Conservation (phyloP, 2,113 vertebrate genomes). For the Oxygymnocypris stewartii region DNA sequence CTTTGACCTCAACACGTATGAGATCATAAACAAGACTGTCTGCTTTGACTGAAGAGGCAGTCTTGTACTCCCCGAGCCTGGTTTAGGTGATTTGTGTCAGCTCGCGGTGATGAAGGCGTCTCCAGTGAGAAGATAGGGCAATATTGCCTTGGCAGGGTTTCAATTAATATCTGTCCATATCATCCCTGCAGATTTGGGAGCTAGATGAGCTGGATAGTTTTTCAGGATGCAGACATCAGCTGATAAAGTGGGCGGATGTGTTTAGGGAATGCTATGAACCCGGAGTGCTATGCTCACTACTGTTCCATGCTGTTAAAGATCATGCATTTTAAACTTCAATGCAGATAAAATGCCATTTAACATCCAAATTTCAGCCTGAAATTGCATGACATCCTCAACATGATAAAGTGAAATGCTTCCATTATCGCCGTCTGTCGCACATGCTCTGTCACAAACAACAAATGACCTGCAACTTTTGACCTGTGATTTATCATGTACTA, state of each 20-base stretch:
- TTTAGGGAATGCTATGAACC: slow-evolving; percentile 18
- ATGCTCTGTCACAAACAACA: background rate
- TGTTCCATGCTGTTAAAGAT: background rate
- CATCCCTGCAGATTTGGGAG: slow-evolving; percentile 25
- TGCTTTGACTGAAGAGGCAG: slow-evolving; percentile 22
- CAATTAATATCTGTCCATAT: slow-evolving; percentile 40
- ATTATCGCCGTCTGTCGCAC: background rate
- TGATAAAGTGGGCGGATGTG: slow-evolving; percentile 7
- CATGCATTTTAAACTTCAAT: background rate
- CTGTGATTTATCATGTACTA: background rate
- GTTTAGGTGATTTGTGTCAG: slow-evolving; percentile 33
- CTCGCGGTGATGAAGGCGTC: slow-evolving; percentile 17
- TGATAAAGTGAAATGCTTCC: background rate
- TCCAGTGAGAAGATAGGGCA: slow-evolving; percentile 29
- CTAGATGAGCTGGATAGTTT: slow-evolving; percentile 23
- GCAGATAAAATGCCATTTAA: background rate
- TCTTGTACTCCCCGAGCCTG: background rate
- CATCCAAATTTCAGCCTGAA: background rate
- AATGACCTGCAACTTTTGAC: background rate
- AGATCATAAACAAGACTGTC: slow-evolving; percentile 28
- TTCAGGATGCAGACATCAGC: slow-evolving; percentile 29
- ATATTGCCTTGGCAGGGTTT: slow-evolving; percentile 38
- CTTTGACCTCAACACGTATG: slow-evolving; percentile 13
- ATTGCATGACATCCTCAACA: background rate
- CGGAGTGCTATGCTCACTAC: background rate